These are phyloP conservation scores for Erebia ligea DNA, from an alignment of 2,888 invertebrate species.

Conservation along the genomic window DNA sequence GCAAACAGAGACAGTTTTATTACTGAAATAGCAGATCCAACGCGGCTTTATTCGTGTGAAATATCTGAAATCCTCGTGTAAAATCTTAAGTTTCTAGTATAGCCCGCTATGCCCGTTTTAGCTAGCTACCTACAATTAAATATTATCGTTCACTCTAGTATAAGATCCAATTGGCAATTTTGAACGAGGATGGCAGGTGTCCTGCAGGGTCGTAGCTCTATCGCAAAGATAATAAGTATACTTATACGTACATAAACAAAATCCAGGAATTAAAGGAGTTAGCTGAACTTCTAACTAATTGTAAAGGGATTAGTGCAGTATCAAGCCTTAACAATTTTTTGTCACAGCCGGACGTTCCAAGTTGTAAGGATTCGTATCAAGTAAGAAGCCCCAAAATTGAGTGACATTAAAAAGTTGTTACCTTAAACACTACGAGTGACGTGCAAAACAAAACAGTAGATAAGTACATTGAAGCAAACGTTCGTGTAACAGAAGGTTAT, in stretches of 20 bases:
- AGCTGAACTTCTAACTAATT: neutral
- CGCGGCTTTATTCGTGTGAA: neutral
- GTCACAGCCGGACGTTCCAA: conserved; percentile 26
- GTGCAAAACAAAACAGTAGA: conserved; percentile 35
- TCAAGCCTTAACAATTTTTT: conserved; percentile 4
- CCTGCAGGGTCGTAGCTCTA: no score
- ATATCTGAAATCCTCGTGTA: no score
- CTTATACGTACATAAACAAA: no score
- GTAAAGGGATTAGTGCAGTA: neutral
- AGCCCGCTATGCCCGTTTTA: no score
- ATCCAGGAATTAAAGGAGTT: neutral
- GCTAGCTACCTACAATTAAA: no score
- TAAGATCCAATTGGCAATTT: no score
- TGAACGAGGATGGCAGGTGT: no score
- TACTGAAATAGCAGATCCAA: neutral
- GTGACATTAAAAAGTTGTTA: conserved; percentile 10
- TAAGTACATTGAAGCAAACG: conserved; percentile 43
- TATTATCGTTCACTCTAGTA: no score
- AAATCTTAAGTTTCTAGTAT: no score
- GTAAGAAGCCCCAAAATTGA: conserved; percentile 36
- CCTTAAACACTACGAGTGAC: neutral
- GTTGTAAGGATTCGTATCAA: conserved; percentile 36
- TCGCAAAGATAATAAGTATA: no score
- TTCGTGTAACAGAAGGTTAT: conserved; percentile 61
- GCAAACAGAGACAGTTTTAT: conserved; percentile 43